These are phyloP conservation scores for Todiramphus saurophagus DNA, from an alignment of 2,113 vertebrate species.

Conservation along the genomic window DNA sequence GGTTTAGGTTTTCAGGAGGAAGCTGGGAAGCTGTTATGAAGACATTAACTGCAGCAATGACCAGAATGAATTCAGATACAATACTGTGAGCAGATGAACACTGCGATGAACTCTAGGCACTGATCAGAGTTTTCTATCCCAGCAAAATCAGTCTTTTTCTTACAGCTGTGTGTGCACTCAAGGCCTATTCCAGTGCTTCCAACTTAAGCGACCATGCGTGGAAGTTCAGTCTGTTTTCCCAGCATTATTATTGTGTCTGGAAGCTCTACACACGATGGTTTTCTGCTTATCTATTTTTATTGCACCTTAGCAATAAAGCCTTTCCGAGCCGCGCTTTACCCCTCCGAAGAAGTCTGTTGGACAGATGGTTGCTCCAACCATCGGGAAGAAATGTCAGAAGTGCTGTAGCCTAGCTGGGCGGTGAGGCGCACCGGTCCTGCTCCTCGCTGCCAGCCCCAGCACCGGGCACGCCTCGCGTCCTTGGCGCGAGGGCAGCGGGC, in stretches of 20 bases:
- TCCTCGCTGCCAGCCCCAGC: background rate
- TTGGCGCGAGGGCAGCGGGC: background rate
- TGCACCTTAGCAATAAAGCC: background rate
- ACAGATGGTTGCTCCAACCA: background rate
- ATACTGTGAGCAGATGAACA: slow-evolving; percentile 16
- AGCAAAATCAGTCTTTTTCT: background rate
- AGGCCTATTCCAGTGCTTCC: background rate
- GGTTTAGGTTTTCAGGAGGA: slow-evolving; percentile 4
- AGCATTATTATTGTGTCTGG: background rate
- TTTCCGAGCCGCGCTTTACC: background rate
- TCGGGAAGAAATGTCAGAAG: background rate
- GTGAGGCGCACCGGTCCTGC: background rate
- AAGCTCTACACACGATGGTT: background rate
- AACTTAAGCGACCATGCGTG: background rate
- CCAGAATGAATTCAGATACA: slow-evolving; percentile 43
- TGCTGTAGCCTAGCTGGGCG: background rate
- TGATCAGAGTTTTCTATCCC: background rate
- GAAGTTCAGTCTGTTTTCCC: background rate
- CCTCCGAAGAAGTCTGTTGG: background rate
- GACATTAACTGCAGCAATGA: slow-evolving; percentile 22
- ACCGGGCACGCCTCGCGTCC: background rate
- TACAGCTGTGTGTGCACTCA: background rate
- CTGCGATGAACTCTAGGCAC: background rate
- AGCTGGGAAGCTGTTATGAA: slow-evolving; percentile 21
- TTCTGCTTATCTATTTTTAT: background rate